Conservation (phyloP, 2,797 vertebrate genomes). For the Myiothlypis chrysogaster region DNA sequence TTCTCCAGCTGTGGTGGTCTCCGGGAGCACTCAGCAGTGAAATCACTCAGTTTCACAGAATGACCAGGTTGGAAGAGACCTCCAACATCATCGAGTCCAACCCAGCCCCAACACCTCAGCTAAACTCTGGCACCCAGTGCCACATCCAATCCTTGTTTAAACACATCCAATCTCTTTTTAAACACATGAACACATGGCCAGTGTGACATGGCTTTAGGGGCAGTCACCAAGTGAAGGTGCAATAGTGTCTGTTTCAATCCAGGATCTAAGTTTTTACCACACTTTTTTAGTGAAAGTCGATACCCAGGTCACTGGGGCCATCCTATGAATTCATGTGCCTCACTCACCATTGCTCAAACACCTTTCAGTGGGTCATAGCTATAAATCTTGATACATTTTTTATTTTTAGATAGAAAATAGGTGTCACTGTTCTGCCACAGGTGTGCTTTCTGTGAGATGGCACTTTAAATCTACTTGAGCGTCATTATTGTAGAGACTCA, state of each 20-base stretch:
- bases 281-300: background rate
- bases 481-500: background rate
- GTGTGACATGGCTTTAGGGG: background rate
- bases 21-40: background rate
- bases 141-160: no score
- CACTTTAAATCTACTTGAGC: slow-evolving; percentile 9
- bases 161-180: background rate
- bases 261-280: background rate
- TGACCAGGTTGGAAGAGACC: background rate
- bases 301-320: background rate
- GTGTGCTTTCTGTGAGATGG: background rate
- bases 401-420: background rate
- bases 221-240: background rate
- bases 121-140: background rate
- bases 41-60: accelerated
- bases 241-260: background rate
- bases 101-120: no score
- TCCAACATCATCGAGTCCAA: no score
- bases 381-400: background rate
- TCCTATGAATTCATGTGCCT: background rate
- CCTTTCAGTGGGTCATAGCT: background rate
- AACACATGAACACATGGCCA: background rate
- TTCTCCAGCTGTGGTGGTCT: accelerated
- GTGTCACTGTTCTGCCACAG: background rate
- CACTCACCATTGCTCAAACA: accelerated